Conservation (phyloP, 2,797 vertebrate genomes). For the Acanthopagrus latus region DNA sequence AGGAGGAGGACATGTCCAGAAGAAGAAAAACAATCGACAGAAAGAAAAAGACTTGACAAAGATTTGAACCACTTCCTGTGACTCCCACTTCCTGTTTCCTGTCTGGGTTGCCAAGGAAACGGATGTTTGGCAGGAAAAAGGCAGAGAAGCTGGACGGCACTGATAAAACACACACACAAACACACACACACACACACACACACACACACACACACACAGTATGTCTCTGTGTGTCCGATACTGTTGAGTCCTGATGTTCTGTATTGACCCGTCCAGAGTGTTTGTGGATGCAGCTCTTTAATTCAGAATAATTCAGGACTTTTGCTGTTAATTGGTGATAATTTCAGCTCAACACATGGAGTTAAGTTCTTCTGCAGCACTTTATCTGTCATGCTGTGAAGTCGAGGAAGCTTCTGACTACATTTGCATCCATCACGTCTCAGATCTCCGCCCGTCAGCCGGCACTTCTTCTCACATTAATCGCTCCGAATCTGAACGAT, state of each 20-base stretch:
- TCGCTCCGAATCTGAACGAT: background rate
- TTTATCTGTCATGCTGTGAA: background rate
- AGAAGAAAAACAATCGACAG: conserved; percentile 40
- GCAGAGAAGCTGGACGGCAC: conserved; percentile 68
- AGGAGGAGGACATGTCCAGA: conserved; percentile 49
- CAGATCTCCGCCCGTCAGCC: background rate
- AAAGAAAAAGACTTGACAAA: conserved; percentile 44
- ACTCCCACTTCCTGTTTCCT: conserved; percentile 80
- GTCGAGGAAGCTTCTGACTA: background rate
- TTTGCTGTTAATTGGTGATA: background rate
- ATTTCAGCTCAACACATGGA: background rate
- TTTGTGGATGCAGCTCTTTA: background rate
- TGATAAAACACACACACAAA: conserved; percentile 70
- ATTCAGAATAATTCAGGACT: background rate
- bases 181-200: conserved; percentile 26
- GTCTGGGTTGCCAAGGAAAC: conserved; percentile 74
- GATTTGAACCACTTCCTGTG: conserved; percentile 73
- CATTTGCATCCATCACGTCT: conserved; percentile 26
- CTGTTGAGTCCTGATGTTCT: background rate
- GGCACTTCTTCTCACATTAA: background rate
- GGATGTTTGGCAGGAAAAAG: conserved; percentile 80
- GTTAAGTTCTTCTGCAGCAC: background rate
- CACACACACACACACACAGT: conserved; percentile 9
- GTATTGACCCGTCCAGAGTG: background rate
- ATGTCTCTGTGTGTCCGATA: background rate